phyloP scores from a whole-genome alignment of 2,797 vertebrate species.

The Microhierax caerulescens region DNA sequence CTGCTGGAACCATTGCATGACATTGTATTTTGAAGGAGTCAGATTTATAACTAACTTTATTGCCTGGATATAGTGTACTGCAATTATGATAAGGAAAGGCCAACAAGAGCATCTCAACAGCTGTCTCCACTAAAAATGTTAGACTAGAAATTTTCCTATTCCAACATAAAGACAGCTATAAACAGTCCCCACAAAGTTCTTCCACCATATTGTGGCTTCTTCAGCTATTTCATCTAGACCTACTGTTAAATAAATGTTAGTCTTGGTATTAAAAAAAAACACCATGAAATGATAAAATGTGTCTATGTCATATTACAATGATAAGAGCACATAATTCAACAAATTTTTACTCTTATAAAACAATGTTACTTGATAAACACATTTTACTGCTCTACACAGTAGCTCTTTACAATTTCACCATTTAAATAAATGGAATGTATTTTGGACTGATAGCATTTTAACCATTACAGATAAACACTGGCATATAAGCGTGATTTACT shows the following conservation, averaged over 20 bases:
- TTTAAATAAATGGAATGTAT: background rate
- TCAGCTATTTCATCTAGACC: background rate
- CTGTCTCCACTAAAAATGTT: background rate
- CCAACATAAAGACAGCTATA: background rate
- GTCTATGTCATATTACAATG: background rate
- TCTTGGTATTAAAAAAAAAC: background rate
- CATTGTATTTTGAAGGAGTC: background rate
- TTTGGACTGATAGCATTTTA: background rate
- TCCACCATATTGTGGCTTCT: background rate
- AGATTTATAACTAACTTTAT: background rate
- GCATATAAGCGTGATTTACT: background rate
- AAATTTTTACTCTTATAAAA: background rate
- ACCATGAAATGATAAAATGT: background rate
- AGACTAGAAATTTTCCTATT: background rate
- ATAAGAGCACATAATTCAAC: background rate
- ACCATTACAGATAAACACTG: background rate
- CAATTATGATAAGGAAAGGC: background rate
- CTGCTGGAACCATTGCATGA: background rate
- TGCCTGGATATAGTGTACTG: background rate
- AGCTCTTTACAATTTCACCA: background rate
- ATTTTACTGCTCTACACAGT: background rate
- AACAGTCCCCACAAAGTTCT: background rate
- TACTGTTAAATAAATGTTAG: background rate
- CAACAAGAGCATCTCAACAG: background rate
- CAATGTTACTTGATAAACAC: background rate